These are phyloP conservation scores for Pagetopsis macropterus DNA, from an alignment of 2,797 vertebrate genomes.

Conservation along the genomic window DNA sequence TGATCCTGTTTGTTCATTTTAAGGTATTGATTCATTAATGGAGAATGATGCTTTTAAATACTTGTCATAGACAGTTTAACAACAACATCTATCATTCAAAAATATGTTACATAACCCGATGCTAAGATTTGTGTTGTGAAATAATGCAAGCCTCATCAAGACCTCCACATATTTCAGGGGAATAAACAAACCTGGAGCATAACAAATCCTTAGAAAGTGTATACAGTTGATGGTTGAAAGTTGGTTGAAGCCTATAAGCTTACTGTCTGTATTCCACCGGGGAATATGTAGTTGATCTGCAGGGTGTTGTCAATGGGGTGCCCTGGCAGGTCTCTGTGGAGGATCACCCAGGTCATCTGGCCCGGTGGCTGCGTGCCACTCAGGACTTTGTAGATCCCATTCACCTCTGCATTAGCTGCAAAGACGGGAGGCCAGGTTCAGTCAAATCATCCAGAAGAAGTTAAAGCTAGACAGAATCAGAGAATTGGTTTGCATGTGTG, in stretches of 20 bases:
- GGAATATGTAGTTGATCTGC: conserved; percentile 72
- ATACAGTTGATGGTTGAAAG: too few species aligned
- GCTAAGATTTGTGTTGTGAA: background rate
- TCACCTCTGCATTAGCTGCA: conserved; percentile 46
- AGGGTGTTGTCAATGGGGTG: conserved; percentile 67
- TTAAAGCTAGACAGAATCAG: background rate
- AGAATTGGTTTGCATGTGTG: background rate
- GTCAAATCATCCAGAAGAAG: background rate
- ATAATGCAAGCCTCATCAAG: background rate
- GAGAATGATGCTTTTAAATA: background rate
- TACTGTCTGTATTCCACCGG: conserved; percentile 76
- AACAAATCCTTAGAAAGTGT: background rate
- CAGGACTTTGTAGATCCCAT: background rate
- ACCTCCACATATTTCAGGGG: background rate
- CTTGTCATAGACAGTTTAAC: background rate
- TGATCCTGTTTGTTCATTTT: background rate
- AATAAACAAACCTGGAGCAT: background rate
- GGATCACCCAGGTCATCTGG: conserved; percentile 64
- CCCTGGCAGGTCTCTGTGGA: conserved; percentile 66
- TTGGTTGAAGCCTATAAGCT: background rate
- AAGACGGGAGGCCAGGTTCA: conserved; percentile 16
- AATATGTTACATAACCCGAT: background rate
- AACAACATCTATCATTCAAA: background rate
- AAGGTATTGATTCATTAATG: background rate
- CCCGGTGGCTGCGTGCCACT: conserved; percentile 69